These are phyloP conservation scores for Acipenser ruthenus DNA, from an alignment of 2,797 vertebrate genomes.

Conservation along the genomic window DNA sequence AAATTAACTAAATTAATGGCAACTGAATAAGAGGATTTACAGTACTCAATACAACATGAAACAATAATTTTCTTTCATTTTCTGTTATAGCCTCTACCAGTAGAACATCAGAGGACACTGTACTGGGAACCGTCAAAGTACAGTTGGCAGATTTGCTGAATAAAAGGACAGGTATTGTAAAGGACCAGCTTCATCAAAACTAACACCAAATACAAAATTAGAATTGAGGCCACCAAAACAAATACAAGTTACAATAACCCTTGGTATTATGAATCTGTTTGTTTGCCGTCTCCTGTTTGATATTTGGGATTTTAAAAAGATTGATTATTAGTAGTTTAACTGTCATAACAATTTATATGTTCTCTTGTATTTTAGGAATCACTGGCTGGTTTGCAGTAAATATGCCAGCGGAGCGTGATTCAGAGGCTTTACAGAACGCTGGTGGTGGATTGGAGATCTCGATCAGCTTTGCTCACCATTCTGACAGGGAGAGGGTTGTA, in stretches of 20 bases:
- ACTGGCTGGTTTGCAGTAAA: conserved; percentile 83
- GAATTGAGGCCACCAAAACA: too few species aligned
- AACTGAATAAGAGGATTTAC: too few species aligned
- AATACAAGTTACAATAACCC: too few species aligned
- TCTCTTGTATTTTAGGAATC: conserved; percentile 58
- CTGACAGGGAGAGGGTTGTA: conserved; percentile 72
- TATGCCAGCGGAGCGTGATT: conserved; percentile 37
- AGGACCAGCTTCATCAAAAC: too few species aligned
- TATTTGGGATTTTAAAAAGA: background rate
- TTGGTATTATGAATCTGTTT: background rate
- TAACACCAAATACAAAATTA: too few species aligned
- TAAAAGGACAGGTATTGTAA: conserved; percentile 56
- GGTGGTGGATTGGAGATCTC: conserved; percentile 84
- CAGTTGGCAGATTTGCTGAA: conserved; percentile 50
- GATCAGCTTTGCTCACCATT: conserved; percentile 65
- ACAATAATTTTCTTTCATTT: background rate
- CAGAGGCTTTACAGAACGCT: conserved; percentile 42
- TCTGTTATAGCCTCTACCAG: background rate
- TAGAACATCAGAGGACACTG: conserved; percentile 38
- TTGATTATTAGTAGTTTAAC: background rate
- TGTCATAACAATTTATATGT: background rate
- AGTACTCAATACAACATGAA: too few species aligned
- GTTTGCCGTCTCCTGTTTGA: background rate
- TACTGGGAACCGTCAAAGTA: conserved; percentile 56
- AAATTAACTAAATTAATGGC: too few species aligned